Base-by-base conservation (phyloP, 2,888 invertebrate species). In the Erebia ligea region DNA sequence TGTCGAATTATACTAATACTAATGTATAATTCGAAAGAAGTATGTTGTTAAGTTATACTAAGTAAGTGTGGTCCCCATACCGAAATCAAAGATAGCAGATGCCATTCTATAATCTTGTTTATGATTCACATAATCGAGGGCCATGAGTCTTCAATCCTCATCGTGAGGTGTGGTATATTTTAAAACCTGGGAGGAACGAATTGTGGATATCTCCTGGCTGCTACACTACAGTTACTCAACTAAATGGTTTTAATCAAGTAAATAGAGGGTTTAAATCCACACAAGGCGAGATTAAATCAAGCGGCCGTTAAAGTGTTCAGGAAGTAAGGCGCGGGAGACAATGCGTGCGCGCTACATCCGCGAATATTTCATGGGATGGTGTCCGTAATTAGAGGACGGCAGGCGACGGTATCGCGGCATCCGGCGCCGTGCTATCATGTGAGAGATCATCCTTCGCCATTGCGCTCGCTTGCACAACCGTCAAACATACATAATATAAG, bases 311-410 rank as follows among this genome's bases (percentile, higher is more conserved):
- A 54, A 81, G 81, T 81, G 81, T 82, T 82, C 85, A 86, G 89
- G 89, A 88, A 88, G 86, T 83, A 83, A 81, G 73, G 77, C 75
- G 77, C 74, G 79, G 79, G 81, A 85, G 81, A 89, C 90, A 90
- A 88, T 89, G 88, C 84, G 83, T 76, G 75, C 76, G 84, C 81
- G 61, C 75, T 75, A 83, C 82, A 85, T 85, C 86, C 84, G 85
- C 81, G 82, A 82, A 82, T 82, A 84, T 81, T 82, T 83, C 79
- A 82, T 81, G 82, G 81, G 83, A 85, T 85, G 83, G 83, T 82
- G 86, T 82, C 85, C 80, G 88, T 89, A 92, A 92, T 92, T 92
- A 91, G 89, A 85, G 85, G 84, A 83, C 84, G 78, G 84, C 81
- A 82, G 80, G 83, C 81, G 84, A 84, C 85, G 85, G 80, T 89